Conservation (phyloP, 2,797 vertebrate genomes). For the Eulemur rubriventer region DNA sequence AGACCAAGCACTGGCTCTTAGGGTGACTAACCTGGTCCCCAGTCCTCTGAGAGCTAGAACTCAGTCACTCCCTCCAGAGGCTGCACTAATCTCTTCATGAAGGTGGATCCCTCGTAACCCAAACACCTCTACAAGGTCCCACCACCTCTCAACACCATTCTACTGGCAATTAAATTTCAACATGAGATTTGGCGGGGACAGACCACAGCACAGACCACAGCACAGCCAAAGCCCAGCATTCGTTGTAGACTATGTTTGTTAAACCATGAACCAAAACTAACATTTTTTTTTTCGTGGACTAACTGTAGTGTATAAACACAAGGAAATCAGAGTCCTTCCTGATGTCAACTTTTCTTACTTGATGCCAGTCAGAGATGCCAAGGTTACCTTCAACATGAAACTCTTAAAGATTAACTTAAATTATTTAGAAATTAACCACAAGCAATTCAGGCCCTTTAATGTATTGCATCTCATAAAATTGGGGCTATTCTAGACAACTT, state of each 20-base stretch:
- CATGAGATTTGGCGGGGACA: neutral
- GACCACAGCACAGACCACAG: neutral
- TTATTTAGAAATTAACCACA: neutral
- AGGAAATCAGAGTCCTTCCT: neutral
- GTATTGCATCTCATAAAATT: neutral
- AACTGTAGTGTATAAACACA: neutral
- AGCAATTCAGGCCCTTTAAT: neutral
- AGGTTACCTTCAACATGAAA: neutral
- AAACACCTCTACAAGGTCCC: neutral
- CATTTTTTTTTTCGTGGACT: neutral
- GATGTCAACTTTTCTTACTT: neutral
- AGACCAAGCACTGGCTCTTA: neutral
- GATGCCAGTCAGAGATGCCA: neutral
- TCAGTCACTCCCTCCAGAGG: neutral
- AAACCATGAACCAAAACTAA: neutral
- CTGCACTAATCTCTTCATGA: neutral
- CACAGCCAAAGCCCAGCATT: neutral
- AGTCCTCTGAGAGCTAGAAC: neutral
- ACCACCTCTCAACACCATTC: neutral
- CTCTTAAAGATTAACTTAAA: neutral
- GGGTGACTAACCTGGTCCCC: too few species aligned
- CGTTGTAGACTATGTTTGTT: neutral
- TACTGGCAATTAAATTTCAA: neutral
- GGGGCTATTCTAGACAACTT: neutral
- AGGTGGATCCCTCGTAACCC: neutral